Evolutionary conservation across 2,888 invertebrate species (phyloP).

Genomic region (Drosophila robusta): DNA sequence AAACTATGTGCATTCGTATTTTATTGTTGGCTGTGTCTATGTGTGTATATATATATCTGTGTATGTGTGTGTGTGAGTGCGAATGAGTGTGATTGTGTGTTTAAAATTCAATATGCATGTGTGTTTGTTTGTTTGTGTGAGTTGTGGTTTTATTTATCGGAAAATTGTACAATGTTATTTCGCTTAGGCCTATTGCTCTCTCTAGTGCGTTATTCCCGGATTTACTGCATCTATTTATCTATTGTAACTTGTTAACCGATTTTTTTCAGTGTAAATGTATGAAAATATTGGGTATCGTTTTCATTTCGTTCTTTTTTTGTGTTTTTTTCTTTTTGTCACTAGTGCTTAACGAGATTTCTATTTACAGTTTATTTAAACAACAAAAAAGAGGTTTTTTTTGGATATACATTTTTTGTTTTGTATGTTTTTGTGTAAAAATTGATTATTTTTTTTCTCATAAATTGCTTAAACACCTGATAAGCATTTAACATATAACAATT

Average conservation of each 20-base stretch:
- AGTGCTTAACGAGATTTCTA: conserved; percentile 76
- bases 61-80: conserved; percentile 50
- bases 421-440: conserved; percentile 10
- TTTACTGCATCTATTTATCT: conserved; percentile 18
- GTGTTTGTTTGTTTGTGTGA: conserved; percentile 30
- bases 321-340: conserved; percentile 43
- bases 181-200: conserved; percentile 43
- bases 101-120: conserved; percentile 5
- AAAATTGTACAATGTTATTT: conserved; percentile 41
- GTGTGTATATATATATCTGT: conserved; percentile 42
- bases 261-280: conserved; percentile 19
- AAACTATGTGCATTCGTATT: conserved; percentile 72
- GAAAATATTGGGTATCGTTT: conserved; percentile 53
- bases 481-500: conserved; percentile 44
- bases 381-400: conserved; percentile 43
- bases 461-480: conserved; percentile 40
- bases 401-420: conserved; percentile 12
- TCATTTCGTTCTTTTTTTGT: conserved; percentile 32
- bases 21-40: conserved; percentile 1
- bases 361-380: conserved; percentile 60
- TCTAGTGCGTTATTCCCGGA: conserved; percentile 30
- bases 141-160: conserved; percentile 14
- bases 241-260: conserved; percentile 14
- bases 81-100: conserved; percentile 41
- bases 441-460: conserved; percentile 32